Percentiles rank a stretch among this genome's conserved stretches.
Evolutionary conservation across 2,113 vertebrate species (phyloP).

Genomic region (Turnix velox): DNA sequence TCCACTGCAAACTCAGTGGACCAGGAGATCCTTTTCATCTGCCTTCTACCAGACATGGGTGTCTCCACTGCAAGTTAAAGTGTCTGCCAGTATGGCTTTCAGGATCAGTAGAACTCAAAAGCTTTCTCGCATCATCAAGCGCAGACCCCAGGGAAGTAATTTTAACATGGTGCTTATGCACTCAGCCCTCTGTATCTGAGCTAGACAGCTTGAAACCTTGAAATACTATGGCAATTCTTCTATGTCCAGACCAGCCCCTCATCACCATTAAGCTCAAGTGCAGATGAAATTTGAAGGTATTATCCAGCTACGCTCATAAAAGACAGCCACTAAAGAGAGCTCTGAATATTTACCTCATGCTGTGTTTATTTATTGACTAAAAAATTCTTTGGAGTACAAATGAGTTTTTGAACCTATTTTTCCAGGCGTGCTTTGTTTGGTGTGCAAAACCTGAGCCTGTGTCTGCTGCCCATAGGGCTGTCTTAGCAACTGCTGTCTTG

Average conservation of each 20-base stretch:
- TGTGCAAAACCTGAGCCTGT: neutral
- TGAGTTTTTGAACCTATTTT: constrained; percentile 14
- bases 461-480: neutral
- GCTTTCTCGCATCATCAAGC: neutral
- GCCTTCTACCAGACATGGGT: neutral
- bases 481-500: neutral
- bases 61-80: neutral
- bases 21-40: neutral
- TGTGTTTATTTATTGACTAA: constrained; percentile 19
- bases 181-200: constrained; percentile 25
- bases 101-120: constrained; percentile 27
- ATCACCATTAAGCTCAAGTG: neutral
- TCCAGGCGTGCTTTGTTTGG: neutral
- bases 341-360: constrained; percentile 6
- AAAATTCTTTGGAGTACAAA: neutral
- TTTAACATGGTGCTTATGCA: constrained; percentile 34
- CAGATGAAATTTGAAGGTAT: constrained; percentile 46
- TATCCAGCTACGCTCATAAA: constrained; percentile 31
- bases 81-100: constrained; percentile 7
- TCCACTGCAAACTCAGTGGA: neutral
- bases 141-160: constrained; percentile 5
- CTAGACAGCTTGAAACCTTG: constrained; percentile 36
- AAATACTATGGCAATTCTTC: constrained; percentile 21
- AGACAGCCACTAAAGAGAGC: neutral
- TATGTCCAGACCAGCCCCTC: neutral